These are phyloP conservation scores for Lycophotia porphyrea DNA, from an alignment of 2,888 invertebrate genomes.

Conservation along the genomic window DNA sequence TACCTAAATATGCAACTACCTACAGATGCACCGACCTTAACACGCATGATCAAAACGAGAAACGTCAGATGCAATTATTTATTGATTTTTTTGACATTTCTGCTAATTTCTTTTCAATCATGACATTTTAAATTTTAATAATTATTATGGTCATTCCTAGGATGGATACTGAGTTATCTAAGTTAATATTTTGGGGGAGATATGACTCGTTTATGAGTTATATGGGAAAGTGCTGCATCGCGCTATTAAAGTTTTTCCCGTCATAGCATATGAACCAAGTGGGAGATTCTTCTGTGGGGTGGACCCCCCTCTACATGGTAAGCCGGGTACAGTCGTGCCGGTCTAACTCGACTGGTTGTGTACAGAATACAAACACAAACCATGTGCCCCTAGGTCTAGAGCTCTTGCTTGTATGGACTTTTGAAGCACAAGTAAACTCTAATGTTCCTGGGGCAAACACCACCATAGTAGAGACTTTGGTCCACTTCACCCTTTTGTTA, in stretches of 20 bases:
- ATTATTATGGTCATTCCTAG: not conserved
- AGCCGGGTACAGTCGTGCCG: constrained; percentile 26
- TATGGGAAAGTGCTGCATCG: constrained; percentile 20
- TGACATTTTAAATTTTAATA: not conserved
- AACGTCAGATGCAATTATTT: constrained; percentile 9
- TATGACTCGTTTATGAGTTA: not conserved
- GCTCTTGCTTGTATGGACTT: not conserved
- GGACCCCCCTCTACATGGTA: constrained; percentile 27
- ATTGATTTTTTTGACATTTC: not conserved
- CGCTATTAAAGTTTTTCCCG: constrained; percentile 24
- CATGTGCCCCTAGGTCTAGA: constrained; percentile 2
- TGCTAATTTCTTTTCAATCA: not conserved
- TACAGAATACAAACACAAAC: constrained; percentile 5
- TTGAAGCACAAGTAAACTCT: not conserved
- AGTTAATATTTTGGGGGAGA: not conserved
- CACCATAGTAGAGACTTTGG: constrained; percentile 27
- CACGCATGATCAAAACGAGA: not conserved
- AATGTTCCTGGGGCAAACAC: constrained; percentile 4
- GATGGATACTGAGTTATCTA: not conserved
- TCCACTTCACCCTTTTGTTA: constrained; percentile 1
- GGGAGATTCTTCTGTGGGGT: not conserved
- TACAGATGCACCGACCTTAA: not conserved
- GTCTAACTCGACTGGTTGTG: constrained; percentile 12
- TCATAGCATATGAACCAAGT: not conserved
- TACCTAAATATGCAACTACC: constrained; percentile 6